These are phyloP conservation scores for Phainopepla nitens DNA, from an alignment of 2,113 vertebrate species.

Conservation along the genomic window DNA sequence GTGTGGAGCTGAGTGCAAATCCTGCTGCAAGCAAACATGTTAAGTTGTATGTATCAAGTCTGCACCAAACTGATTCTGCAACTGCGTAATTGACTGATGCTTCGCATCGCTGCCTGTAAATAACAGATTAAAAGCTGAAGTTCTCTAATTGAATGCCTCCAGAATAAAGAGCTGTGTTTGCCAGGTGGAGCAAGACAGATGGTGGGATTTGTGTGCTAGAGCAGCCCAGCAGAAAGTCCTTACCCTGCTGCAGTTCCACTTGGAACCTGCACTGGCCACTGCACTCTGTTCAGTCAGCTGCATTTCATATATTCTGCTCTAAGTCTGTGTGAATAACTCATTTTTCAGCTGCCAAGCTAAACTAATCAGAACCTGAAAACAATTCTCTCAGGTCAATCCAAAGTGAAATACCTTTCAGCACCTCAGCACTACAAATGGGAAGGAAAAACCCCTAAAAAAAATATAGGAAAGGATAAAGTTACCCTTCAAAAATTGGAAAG, in stretches of 20 bases:
- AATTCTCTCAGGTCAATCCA: not conserved
- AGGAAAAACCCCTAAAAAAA: not conserved
- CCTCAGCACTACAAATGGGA: not conserved
- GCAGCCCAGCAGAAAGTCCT: not conserved
- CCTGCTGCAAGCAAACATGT: not conserved
- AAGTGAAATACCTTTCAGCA: not conserved
- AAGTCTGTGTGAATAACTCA: not conserved
- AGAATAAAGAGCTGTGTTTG: not conserved
- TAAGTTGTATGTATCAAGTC: not conserved
- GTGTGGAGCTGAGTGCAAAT: not conserved
- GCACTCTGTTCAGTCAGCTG: not conserved
- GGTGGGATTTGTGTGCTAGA: not conserved
- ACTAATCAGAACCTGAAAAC: not conserved
- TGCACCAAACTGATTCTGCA: not conserved
- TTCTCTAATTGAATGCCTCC: not conserved
- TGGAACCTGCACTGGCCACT: not conserved
- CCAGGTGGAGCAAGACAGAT: not conserved
- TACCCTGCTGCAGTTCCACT: not conserved
- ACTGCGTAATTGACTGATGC: not conserved
- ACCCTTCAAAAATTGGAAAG: not conserved
- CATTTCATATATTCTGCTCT: rapidly evolving
- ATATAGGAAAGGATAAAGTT: not conserved
- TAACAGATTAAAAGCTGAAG: not conserved
- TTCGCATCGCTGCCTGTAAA: not conserved
- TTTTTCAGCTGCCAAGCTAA: not conserved